Base-by-base conservation (phyloP, 1,140 invertebrate species). In the Bombus fervidus region DNA sequence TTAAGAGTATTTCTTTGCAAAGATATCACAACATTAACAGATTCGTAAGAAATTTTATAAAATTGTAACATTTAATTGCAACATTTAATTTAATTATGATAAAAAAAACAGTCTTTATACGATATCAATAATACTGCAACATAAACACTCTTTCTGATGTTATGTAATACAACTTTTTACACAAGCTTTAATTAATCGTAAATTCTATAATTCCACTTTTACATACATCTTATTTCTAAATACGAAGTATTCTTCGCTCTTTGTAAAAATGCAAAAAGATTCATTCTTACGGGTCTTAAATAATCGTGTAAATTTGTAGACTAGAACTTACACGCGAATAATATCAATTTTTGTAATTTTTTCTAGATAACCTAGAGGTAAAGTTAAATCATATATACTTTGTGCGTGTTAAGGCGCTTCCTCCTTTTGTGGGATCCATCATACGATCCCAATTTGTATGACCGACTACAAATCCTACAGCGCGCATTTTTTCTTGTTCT, bases 371-470 rank as follows among this genome's bases (percentile, higher is more conserved):
- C 72, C 31, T 78, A 90, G 66, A 83, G 69, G 9, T 90, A 69
- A 79, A 81, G 31, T 86, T 83, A 22, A 79, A 89, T 95, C 93
- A 95, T 94, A 99, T 98, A 95, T 98, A 99, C 96, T 99, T 99
- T 79, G 98, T 99, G 94, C 97, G 97, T 76, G 98, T 99, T 28
- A 99, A 96, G 13, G 98, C 98, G 91, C 97, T 97, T 88, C 97
- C 97, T 6, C 98, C 98, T 92, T 97, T 97, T n/a, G 97, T 97
- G 22, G 98, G 98, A 95, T 99, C 98, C 94, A 98, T 98, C 97
- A 99, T 98, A 91, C 98, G 96, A 81, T 97, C 96, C 98, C 98
- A 99, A 94, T 99, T 98, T 1, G 98, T 98, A 89, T 99, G 98
- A 8, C 98, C 98, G 69, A 99, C 98, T 59, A 99, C 98, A 95